Evolutionary conservation across 2,888 invertebrate genomes (phyloP).

Genomic region (Lagria hirta): DNA sequence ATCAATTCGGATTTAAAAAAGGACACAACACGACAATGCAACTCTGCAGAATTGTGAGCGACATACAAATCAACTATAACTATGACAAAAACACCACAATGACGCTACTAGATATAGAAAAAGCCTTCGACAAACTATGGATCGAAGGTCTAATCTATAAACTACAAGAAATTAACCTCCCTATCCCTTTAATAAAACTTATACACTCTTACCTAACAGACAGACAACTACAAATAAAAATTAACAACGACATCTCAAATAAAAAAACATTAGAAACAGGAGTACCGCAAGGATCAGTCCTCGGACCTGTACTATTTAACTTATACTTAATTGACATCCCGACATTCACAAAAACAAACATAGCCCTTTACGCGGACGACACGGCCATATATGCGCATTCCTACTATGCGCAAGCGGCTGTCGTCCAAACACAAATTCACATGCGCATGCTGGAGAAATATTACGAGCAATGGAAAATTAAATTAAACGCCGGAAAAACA

Average conservation of each 20-base stretch:
- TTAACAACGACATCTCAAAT: constrained; percentile 12
- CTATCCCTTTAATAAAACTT: constrained; percentile 31
- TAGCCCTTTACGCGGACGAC: constrained; percentile 25
- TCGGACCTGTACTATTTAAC: constrained; percentile 26
- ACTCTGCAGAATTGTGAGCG: constrained; percentile 36
- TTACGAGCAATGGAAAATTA: constrained; percentile 24
- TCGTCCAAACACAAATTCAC: constrained; percentile 19
- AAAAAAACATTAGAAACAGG: constrained; percentile 25
- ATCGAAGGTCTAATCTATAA: constrained; percentile 40
- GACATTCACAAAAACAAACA: constrained; percentile 18
- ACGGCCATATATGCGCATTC: constrained; percentile 28
- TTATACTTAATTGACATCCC: constrained; percentile 22
- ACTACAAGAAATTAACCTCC: constrained; percentile 33
- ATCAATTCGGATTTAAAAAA: constrained; percentile 41
- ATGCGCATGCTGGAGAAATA: constrained; percentile 15
- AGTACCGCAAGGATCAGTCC: constrained; percentile 22
- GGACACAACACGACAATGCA: constrained; percentile 40
- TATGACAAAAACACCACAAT: constrained; percentile 35
- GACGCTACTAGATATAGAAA: constrained; percentile 42
- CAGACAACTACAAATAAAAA: constrained; percentile 30
- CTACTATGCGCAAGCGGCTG: constrained; percentile 10
- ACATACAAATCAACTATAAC: constrained; percentile 36
- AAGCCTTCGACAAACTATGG: constrained; percentile 46
- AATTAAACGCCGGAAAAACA: constrained; percentile 25
- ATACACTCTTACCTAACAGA: constrained; percentile 34